Evolutionary conservation across 2,797 vertebrate genomes (phyloP), one percentile per base, ranked within the genome.

Genomic region (Amblyopsis hoosieri): DNA sequence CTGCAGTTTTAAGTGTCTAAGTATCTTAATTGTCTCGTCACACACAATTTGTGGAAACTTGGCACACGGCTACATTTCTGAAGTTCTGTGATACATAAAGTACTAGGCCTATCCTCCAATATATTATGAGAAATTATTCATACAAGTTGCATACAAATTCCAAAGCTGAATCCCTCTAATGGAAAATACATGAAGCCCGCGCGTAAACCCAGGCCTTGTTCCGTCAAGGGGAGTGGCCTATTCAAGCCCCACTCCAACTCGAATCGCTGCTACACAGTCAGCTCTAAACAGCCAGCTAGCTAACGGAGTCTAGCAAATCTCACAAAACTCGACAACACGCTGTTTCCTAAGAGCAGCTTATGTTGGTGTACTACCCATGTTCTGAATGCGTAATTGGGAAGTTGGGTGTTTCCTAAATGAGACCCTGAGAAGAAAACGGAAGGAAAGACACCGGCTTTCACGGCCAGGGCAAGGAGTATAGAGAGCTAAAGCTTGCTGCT

Each of bases 361-460:
- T 57, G 42, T 48, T 57, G 1, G 56, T 15, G 45, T 56, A 70
- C 37, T 3, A 48, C 5, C 50, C 12, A 7, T 65, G 64, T 69
- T 71, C 37, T 70, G 68, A 11, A 45, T 64, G 11, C 31, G 19
- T 50, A 10, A 66, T 53, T 68, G 15, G 71, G 57, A 65, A 15
- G 60, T 31, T 71, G 17, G 14, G 17, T 57, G 59, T 57, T 29
- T 69, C 54, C 45, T 50, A 60, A 60, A 80, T 66, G 72, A 60
- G 55, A 61, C 67, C 76, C 67, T 80, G 66, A 71, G 56, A 53
- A 64, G 65, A 60, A 69, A 75, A 42, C 64, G 19, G 71, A 64
- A 13, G 54, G 65, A 80, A 74, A 88, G 78, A 76, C 52, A 85
- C 90, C 91, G 92, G 91, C 76, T 88, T 79, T 84, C 61, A 9